Base-by-base conservation (phyloP, 2,113 vertebrate genomes). In the Rhadina sibilatrix region DNA sequence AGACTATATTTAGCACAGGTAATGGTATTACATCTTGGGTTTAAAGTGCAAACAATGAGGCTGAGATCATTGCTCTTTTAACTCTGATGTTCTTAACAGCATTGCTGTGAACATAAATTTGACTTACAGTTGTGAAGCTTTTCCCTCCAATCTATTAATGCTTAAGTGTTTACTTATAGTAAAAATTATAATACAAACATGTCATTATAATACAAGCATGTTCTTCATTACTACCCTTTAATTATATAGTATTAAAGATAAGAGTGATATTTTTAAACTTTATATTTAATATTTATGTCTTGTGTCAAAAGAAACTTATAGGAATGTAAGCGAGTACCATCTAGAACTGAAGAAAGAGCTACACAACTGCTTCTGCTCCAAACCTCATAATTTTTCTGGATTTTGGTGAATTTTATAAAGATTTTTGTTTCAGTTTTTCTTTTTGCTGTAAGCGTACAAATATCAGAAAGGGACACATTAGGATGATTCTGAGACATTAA, bases 21-120 rank as follows among this genome's bases (percentile, higher is more conserved):
- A 92, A 96, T 96, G 86, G 47, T 61, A 83, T 94, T 96, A 90
- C 23, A 68, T 22, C 56, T 66, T 54, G 82, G 70, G 31, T 89
- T 89, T 89, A 54, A 82, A 81, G 59, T 53, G n/a, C 79, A 65
- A 75, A 75, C 5, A 40, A 27, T 50, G 64, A 90, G 56, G 46
- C 56, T 5, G 21, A 90, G 76, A 76, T 87, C 61, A 35, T 35
- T 81, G 76, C 78, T 77, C 6, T 2, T 93, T 1, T 50, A 83
- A 78, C 27, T 92, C 74, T 59, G 49, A 50, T 52, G 56, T 52
- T 83, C 86, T 83, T 35, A 40, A 40, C 35, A 83, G 66, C 37
- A 38, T 81, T 61, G 21, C 57, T 47, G 21, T 20, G 28, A 20
- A 24, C 80, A 44, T 76, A 74, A 94, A 81, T 91, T 88, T 76